A percentile compares a stretch with the other conserved stretches of the same genome.
Evolutionary conservation across 2,888 invertebrate genomes (phyloP).

Genomic region (Aphodius granarius): DNA sequence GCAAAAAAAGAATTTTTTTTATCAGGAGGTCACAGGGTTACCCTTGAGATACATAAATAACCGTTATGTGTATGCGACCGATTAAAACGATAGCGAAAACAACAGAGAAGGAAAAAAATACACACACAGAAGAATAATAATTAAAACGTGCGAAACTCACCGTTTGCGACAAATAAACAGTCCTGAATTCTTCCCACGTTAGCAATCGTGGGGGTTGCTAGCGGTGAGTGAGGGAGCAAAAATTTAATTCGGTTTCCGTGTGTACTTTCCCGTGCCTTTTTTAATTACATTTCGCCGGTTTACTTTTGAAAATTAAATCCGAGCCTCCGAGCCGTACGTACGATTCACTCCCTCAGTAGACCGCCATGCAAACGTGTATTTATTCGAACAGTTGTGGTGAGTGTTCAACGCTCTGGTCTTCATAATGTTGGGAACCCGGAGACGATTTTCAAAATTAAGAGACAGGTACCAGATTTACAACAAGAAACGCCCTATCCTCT

Average conservation of each 20-base stretch:
- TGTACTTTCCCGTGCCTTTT: conserved; percentile 11
- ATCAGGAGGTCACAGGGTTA: background rate
- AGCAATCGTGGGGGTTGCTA: background rate
- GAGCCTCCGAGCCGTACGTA: no score
- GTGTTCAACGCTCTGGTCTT: no score
- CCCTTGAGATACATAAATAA: background rate
- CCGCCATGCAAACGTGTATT: background rate
- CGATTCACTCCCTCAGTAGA: background rate
- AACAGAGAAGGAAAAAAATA: background rate
- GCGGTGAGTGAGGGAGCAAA: background rate
- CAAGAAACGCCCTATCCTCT: no score
- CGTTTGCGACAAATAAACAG: background rate
- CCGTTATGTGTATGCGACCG: background rate
- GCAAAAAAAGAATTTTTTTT: background rate
- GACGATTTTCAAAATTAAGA: no score
- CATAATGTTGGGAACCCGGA: no score
- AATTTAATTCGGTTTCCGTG: conserved; percentile 8
- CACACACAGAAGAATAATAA: no score
- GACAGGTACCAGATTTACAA: no score
- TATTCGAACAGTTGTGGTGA: background rate
- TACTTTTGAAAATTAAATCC: conserved; percentile 13
- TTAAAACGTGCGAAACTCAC: background rate
- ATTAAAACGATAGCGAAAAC: background rate
- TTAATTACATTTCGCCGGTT: conserved; percentile 8
- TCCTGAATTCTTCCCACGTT: background rate